Base-by-base conservation (phyloP, 2,888 invertebrate genomes). In the Meteorus cinctellus region DNA sequence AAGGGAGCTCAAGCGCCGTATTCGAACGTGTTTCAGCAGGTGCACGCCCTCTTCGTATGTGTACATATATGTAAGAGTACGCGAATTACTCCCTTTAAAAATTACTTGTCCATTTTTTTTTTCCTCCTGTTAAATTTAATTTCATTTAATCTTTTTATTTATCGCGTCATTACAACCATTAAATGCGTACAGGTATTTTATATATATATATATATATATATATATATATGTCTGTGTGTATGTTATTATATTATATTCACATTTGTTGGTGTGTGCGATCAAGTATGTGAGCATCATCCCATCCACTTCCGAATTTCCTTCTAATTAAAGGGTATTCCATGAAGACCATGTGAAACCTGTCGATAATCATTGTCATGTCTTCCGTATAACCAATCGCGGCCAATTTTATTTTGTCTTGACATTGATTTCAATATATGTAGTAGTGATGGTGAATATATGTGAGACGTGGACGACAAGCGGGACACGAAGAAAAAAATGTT, bases 41-140 rank as follows among this genome's bases (percentile, higher is more conserved):
- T 86, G 86, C 82, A 83, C 86, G 84, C 86, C 86, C 86, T 87
- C 85, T 85, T 83, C 85, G 81, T 84, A 82, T 84, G 79, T 55
- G 31, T 48, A 29, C 55, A 68, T 29, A 27, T 48, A 48, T 31
- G 68, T 51, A 29, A 55, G 8, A 5, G 77, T 69, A 82, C 51
- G 59, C 31, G 72, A 67, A 80, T 73, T 67, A 77, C 80, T 80
- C 79, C 77, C 78, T 77, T 78, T 79, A 67, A 80, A 80, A 80
- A 70, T 16, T 67, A 31, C 71, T 78, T 73, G 70, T 75, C 71
- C 74, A 72, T 72, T 75, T 67, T 75, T 75, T 74, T 67, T 74
- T 63, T 41, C 12, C 12, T 41, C 12, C 41, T 8, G 65, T 65
- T 36, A 72, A 66, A 65, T 75, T 69, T 74, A 70, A 45, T 72